A percentile compares a stretch with the other conserved stretches of the same genome.
phyloP scores from a whole-genome alignment of 1,140 invertebrate species.

The Ceratina japonica region DNA sequence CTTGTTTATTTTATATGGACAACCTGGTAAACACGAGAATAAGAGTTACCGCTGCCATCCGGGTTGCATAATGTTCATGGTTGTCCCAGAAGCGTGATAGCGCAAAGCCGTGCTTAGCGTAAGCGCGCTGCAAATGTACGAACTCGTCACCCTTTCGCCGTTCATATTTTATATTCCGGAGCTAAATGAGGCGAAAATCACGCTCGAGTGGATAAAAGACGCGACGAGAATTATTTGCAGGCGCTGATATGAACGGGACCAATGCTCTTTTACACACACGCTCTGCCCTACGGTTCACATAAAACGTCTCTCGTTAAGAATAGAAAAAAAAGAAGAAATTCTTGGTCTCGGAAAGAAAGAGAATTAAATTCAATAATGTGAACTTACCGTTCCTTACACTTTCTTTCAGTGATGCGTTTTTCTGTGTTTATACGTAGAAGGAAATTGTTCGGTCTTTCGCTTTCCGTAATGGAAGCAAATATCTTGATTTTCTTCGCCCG shows the following conservation, averaged over 20 bases:
- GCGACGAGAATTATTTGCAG: constrained; percentile 22
- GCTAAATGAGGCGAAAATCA: constrained; percentile 69
- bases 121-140: constrained; percentile 1
- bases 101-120: constrained; percentile 15
- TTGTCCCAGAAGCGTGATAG: background rate
- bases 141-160: constrained; percentile 25
- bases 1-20: too few species aligned
- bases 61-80: background rate
- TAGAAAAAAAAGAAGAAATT: too few species aligned
- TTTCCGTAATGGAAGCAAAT: background rate
- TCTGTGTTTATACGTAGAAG: background rate
- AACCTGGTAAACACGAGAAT: background rate
- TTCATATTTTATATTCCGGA: constrained; percentile 55
- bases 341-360: too few species aligned
- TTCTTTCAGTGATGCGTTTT: too few species aligned
- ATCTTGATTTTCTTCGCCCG: constrained; percentile 26
- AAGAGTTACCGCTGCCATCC: constrained; percentile 2
- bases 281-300: background rate
- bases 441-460: background rate
- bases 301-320: too few species aligned
- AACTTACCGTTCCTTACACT: too few species aligned
- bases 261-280: background rate
- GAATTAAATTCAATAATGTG: too few species aligned
- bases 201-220: constrained; percentile 54
- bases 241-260: constrained; percentile 11